Base-by-base conservation (phyloP, 2,888 invertebrate genomes). In the Catocala nupta region DNA sequence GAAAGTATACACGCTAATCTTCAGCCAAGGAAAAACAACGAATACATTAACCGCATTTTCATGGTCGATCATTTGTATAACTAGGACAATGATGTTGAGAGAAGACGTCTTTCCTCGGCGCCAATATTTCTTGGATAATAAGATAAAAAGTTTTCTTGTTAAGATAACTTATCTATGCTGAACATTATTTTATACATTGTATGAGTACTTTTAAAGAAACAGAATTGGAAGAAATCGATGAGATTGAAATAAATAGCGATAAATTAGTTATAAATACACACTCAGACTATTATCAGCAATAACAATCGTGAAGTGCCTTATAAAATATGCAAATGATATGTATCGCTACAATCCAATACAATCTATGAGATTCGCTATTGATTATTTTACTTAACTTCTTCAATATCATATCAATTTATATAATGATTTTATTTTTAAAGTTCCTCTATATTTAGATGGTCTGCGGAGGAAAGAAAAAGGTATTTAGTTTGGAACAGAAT, bases 41-140 rank as follows among this genome's bases (percentile, higher is more conserved):
- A 71, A 71, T 81, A 79, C 75, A 76, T 81, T 81, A 81, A 76
- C 80, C 78, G 77, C 75, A 71, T 83, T 82, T 82, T 78, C 80
- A 83, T 81, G 80, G 80, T 77, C 75, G 54, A 59, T 63, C 63
- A 13, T 49, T 49, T 59, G 47, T 50, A 53, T 52, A 59, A 16
- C 53, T 53, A 47, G 51, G 12, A 53, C 56, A 44, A 49, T 58
- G 39, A 55, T 34, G 43, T 16, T 36, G 25, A 11, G 9, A 36
- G 44, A 51, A 45, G 45, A 36, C 39, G 50, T 39, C 44, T 2
- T 39, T 39, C 36, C 8, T 39, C 5, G n/a, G 39, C 11, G 11
- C 47, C 6, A 10, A 44, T 16, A 33, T 44, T 13, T 57, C 12
- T 45, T 43, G 43, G n/a, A 11, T 43, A 43, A 47, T 47, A 47